A percentile compares a stretch with the other conserved stretches of the same genome.
phyloP scores from a whole-genome alignment of 2,888 invertebrate species.

The Eledona agricola region DNA sequence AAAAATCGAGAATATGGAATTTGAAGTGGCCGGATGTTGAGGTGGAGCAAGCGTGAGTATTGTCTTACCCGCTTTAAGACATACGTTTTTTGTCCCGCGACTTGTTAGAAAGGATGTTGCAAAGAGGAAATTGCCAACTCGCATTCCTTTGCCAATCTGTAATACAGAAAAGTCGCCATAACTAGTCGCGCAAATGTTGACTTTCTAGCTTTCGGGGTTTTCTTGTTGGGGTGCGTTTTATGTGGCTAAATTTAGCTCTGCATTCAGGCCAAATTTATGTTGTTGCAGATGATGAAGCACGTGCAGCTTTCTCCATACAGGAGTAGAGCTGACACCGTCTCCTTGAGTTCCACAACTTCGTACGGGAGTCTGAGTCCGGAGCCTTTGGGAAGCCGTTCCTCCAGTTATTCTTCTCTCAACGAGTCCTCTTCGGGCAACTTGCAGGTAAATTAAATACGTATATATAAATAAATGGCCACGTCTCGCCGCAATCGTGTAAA shows the following conservation, averaged over 20 bases:
- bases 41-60: conserved; percentile 27
- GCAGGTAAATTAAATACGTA: conserved; percentile 51
- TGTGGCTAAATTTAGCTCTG: conserved; percentile 3
- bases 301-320: conserved; percentile 89
- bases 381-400: conserved; percentile 75
- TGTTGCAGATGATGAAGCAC: conserved; percentile 85
- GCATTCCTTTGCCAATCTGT: conserved; percentile 13
- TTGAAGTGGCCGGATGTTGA: conserved; percentile 28
- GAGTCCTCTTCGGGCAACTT: conserved; percentile 63
- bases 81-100: conserved; percentile 5
- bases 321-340: conserved; percentile 84
- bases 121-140: conserved; percentile 22
- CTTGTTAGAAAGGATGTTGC: conserved; percentile 25
- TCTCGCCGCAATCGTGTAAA: no score
- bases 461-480: not conserved
- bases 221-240: not conserved
- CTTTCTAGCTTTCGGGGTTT: no score
- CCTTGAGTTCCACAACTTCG: conserved; percentile 77
- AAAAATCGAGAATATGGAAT: conserved; percentile 27
- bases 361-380: conserved; percentile 78
- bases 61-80: conserved; percentile 12
- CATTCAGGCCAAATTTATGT: conserved; percentile 17
- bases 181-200: no score
- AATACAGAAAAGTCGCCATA: no score
- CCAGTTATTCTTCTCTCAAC: conserved; percentile 71